These are phyloP conservation scores for Melospiza melodia DNA, from an alignment of 2,113 vertebrate genomes.

Conservation along the genomic window DNA sequence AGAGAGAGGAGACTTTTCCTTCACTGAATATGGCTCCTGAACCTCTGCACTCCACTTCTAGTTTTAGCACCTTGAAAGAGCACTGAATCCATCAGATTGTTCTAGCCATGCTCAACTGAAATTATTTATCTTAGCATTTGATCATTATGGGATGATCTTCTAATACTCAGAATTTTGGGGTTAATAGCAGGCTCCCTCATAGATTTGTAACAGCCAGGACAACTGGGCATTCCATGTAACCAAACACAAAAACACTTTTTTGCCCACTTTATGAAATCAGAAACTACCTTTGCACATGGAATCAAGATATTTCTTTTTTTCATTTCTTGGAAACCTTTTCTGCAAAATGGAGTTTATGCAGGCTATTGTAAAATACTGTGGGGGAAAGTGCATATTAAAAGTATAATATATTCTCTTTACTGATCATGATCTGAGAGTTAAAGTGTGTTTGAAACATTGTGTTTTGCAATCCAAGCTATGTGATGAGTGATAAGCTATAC, in stretches of 20 bases:
- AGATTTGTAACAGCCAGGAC: neutral
- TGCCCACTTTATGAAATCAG: neutral
- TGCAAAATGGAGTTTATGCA: neutral
- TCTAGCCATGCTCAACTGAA: neutral
- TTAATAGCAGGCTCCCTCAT: neutral
- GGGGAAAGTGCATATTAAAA: neutral
- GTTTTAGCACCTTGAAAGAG: neutral
- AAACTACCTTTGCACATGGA: neutral
- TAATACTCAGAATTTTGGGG: neutral
- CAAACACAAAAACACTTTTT: neutral
- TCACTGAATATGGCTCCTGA: neutral
- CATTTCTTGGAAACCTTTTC: slow-evolving; percentile 1
- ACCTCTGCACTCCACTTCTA: neutral
- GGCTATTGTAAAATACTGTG: neutral
- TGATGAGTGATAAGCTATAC: slow-evolving; percentile 52
- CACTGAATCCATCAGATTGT: neutral
- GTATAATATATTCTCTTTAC: slow-evolving; percentile 29
- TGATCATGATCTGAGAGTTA: slow-evolving; percentile 45
- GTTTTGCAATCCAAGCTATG: slow-evolving; percentile 48
- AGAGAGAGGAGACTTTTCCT: neutral
- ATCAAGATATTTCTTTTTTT: neutral
- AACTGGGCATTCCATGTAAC: neutral
- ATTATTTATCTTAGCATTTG: neutral
- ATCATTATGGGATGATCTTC: neutral
- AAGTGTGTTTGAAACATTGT: slow-evolving; percentile 23